These are phyloP conservation scores for Ictidomys tridecemlineatus DNA, from an alignment of 2,113 vertebrate species.

Conservation along the genomic window DNA sequence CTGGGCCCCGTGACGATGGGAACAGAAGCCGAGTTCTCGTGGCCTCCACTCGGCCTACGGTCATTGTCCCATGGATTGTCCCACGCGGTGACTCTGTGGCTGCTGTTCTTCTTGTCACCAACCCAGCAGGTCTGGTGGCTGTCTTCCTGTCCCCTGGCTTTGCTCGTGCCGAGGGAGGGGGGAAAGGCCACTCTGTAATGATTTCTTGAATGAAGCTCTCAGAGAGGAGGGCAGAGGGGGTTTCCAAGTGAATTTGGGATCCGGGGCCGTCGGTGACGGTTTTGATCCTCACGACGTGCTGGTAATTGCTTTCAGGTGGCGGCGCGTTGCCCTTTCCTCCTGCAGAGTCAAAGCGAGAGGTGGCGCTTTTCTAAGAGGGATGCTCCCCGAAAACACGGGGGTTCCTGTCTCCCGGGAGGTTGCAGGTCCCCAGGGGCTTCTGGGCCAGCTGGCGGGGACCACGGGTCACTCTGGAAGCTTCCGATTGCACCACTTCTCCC, in stretches of 20 bases:
- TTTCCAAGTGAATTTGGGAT: not conserved
- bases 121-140: not conserved
- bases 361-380: not conserved
- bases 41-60: too few species aligned
- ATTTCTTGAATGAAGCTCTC: conserved; percentile 18
- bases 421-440: not conserved
- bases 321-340: not conserved
- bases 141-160: not conserved
- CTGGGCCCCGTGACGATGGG: not conserved
- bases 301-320: not conserved
- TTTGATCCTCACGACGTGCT: not conserved
- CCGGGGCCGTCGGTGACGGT: not conserved
- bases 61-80: too few species aligned
- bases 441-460: too few species aligned
- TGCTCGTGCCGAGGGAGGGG: not conserved
- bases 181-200: not conserved
- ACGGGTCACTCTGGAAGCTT: not conserved
- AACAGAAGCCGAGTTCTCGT: fast-evolving
- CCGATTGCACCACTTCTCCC: not conserved
- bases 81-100: not conserved
- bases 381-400: not conserved
- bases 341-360: not conserved
- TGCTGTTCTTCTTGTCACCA: fast-evolving
- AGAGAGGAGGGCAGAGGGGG: not conserved
- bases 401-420: not conserved